A percentile compares a stretch with the other conserved stretches of the same genome.
phyloP scores from a whole-genome alignment of 2,888 invertebrate genomes.

The Tetrapedia diversipes region DNA sequence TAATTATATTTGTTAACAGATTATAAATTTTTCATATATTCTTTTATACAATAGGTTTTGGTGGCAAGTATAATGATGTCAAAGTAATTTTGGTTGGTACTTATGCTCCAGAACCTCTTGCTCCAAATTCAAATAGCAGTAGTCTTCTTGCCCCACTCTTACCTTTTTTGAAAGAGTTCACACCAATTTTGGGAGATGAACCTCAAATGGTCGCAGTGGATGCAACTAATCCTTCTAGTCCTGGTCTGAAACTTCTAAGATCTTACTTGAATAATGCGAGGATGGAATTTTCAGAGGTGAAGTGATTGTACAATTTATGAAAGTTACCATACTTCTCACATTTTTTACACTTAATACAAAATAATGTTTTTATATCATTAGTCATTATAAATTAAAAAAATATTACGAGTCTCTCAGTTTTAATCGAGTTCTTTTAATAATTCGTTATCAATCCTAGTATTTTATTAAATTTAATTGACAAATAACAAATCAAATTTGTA shows the following conservation, averaged over 20 bases:
- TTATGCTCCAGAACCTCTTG: slow-evolving; percentile 80
- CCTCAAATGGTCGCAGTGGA: slow-evolving; percentile 80
- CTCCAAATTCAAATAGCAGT: slow-evolving; percentile 76
- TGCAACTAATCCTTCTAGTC: slow-evolving; percentile 81
- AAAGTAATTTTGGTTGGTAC: slow-evolving; percentile 81
- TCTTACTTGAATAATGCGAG: slow-evolving; percentile 78
- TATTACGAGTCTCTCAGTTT: slow-evolving; percentile 38
- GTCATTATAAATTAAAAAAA: slow-evolving; percentile 7
- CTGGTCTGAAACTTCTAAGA: slow-evolving; percentile 80
- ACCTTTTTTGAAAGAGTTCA: slow-evolving; percentile 79
- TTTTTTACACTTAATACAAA: slow-evolving; percentile 45
- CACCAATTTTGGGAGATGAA: slow-evolving; percentile 79
- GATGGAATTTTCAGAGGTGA: slow-evolving; percentile 81
- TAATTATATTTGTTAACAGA: slow-evolving; percentile 17
- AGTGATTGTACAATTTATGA: slow-evolving; percentile 50
- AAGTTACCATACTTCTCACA: slow-evolving; percentile 40
- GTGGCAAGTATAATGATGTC: slow-evolving; percentile 78
- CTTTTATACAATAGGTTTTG: slow-evolving; percentile 74
- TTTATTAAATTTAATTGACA: background rate
- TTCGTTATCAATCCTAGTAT: slow-evolving; percentile 4
- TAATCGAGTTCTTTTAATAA: slow-evolving; percentile 25
- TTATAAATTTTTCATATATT: background rate
- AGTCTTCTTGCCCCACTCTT: slow-evolving; percentile 78
- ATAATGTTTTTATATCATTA: slow-evolving; percentile 45
- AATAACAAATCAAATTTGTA: background rate